Percentiles rank a stretch among this genome's conserved stretches.
These are phyloP conservation scores for Notospermus geniculatus DNA, from an alignment of 1,140 invertebrate species.

Conservation along the genomic window DNA sequence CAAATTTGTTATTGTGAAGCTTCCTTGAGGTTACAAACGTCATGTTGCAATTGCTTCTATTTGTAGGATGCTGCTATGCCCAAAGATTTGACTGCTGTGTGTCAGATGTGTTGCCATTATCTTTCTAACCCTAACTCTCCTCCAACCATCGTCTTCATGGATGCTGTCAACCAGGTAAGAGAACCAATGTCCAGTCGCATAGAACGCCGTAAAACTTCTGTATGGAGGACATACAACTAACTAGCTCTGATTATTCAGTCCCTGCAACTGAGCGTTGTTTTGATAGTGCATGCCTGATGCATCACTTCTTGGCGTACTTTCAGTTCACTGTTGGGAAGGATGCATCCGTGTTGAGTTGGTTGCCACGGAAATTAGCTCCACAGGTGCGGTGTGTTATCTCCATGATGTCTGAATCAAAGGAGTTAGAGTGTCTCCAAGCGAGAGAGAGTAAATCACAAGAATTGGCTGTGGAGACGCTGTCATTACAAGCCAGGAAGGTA, in stretches of 20 bases:
- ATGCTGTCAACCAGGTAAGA: slow-evolving; percentile 49
- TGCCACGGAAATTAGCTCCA: slow-evolving; percentile 49
- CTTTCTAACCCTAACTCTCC: slow-evolving; percentile 48
- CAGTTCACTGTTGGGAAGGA: slow-evolving; percentile 49
- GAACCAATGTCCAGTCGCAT: no score
- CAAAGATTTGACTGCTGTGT: slow-evolving; percentile 42
- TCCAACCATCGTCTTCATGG: slow-evolving; percentile 47
- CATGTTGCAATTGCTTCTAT: background rate
- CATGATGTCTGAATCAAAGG: slow-evolving; percentile 35
- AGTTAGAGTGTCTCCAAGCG: slow-evolving; percentile 39
- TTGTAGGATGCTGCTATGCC: slow-evolving; percentile 28
- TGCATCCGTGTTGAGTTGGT: slow-evolving; percentile 46
- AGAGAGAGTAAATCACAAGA: slow-evolving; percentile 48
- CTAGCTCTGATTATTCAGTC: no score
- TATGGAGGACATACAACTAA: no score
- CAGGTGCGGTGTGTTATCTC: slow-evolving; percentile 46
- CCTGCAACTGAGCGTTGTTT: no score
- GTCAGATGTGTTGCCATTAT: slow-evolving; percentile 49
- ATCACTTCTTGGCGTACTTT: background rate
- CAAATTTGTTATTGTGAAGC: no score
- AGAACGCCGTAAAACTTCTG: no score
- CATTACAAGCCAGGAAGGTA: slow-evolving; percentile 36
- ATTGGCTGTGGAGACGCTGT: slow-evolving; percentile 34
- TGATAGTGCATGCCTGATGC: no score
- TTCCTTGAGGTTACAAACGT: no score